Conservation (phyloP, 2,113 vertebrate genomes). For the Strix uralensis region DNA sequence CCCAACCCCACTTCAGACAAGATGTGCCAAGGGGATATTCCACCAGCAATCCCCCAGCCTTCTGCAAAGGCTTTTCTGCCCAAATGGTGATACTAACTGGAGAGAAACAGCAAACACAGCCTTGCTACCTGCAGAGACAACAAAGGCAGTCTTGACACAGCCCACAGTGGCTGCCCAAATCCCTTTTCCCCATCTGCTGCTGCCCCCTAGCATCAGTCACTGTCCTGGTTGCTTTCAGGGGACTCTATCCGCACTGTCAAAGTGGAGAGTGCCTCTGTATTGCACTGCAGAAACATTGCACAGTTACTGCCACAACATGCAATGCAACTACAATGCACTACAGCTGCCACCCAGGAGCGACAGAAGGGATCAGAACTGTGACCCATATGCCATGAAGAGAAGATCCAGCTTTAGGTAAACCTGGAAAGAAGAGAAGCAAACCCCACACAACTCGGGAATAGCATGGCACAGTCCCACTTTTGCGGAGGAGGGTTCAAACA, state of each 20-base stretch:
- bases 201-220: background rate
- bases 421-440: constrained; percentile 35
- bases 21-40: rapidly evolving
- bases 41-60: background rate
- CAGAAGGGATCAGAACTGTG: background rate
- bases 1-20: background rate
- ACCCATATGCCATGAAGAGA: background rate
- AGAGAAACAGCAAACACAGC: background rate
- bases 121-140: background rate
- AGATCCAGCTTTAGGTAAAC: background rate
- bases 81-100: background rate
- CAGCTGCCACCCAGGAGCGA: constrained; percentile 66
- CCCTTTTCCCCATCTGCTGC: background rate
- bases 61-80: background rate
- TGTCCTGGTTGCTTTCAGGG: background rate
- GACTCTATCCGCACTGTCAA: background rate
- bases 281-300: constrained; percentile 99
- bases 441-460: background rate
- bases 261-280: constrained; percentile 81
- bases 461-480: background rate
- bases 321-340: constrained; percentile 99
- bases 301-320: constrained; percentile 85
- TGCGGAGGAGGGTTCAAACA: background rate
- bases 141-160: background rate
- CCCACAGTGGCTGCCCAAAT: background rate